Evolutionary conservation across 2,797 vertebrate genomes (phyloP).

Genomic region (Bryconaethiops microstoma): DNA sequence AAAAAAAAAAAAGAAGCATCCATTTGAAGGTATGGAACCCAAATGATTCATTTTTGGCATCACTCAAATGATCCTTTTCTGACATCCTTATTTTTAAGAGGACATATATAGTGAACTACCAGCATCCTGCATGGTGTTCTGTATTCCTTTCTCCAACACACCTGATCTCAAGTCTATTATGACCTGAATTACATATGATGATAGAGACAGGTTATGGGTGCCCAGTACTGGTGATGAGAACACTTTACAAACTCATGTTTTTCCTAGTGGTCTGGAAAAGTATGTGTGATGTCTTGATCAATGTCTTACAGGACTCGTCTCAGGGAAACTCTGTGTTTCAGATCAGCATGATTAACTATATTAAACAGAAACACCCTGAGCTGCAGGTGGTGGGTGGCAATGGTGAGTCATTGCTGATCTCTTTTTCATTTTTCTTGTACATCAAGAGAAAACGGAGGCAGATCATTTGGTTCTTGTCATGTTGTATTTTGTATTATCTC

Average conservation of each 20-base stretch:
- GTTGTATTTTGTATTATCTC: neutral
- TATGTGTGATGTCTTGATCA: too few species aligned
- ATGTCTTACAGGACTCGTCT: slow-evolving; percentile 83
- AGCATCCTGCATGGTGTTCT: too few species aligned
- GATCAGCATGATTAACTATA: slow-evolving; percentile 90
- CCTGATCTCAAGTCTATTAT: too few species aligned
- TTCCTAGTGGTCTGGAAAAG: slow-evolving; percentile 54
- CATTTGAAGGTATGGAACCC: too few species aligned
- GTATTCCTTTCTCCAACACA: too few species aligned
- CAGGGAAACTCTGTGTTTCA: slow-evolving; percentile 93
- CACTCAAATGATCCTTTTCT: too few species aligned
- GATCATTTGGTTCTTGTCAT: neutral
- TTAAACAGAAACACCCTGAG: slow-evolving; percentile 88
- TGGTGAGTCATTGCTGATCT: slow-evolving; percentile 87
- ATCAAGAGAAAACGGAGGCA: neutral
- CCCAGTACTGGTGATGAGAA: neutral
- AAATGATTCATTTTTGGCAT: too few species aligned
- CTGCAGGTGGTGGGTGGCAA: slow-evolving; percentile 90
- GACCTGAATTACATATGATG: too few species aligned
- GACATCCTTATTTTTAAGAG: too few species aligned
- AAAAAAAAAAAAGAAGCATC: too few species aligned
- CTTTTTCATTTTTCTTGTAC: slow-evolving; percentile 44
- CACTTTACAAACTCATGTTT: neutral
- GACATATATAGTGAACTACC: too few species aligned
- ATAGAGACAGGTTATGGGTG: neutral